Percentiles rank a stretch among this genome's conserved stretches.
Conservation (phyloP, 1,140 invertebrate genomes). For the Tachypleus tridentatus region DNA sequence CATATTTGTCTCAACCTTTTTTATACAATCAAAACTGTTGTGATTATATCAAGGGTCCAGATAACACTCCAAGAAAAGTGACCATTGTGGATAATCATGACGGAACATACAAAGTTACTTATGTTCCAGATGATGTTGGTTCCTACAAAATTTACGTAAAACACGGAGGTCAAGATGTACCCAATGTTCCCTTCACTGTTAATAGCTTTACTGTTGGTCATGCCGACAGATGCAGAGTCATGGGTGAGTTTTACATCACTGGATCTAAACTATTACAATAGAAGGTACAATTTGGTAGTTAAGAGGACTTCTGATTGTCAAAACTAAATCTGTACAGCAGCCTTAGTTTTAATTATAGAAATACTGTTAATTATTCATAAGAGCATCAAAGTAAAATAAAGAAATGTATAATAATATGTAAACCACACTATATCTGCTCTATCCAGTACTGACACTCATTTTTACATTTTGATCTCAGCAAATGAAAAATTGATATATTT, state of each 20-base stretch:
- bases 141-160: slow-evolving; percentile 83
- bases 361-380: no score
- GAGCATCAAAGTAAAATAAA: no score
- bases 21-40: background rate
- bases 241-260: slow-evolving; percentile 26
- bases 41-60: slow-evolving; percentile 48
- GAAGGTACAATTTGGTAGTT: no score
- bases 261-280: no score
- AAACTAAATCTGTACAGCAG: no score
- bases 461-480: no score
- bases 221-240: slow-evolving; percentile 63
- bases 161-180: slow-evolving; percentile 90
- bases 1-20: background rate
- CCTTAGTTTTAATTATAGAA: no score
- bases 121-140: slow-evolving; percentile 87
- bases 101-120: slow-evolving; percentile 89
- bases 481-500: no score
- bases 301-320: no score
- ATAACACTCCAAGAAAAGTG: slow-evolving; percentile 58
- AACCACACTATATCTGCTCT: no score
- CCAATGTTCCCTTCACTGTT: slow-evolving; percentile 76
- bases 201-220: slow-evolving; percentile 28
- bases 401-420: no score
- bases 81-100: slow-evolving; percentile 58
- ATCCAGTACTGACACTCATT: no score